Evolutionary conservation across 1,140 invertebrate genomes (phyloP), one percentile per base, ranked within the genome.

Genomic region (Venturia canescens): DNA sequence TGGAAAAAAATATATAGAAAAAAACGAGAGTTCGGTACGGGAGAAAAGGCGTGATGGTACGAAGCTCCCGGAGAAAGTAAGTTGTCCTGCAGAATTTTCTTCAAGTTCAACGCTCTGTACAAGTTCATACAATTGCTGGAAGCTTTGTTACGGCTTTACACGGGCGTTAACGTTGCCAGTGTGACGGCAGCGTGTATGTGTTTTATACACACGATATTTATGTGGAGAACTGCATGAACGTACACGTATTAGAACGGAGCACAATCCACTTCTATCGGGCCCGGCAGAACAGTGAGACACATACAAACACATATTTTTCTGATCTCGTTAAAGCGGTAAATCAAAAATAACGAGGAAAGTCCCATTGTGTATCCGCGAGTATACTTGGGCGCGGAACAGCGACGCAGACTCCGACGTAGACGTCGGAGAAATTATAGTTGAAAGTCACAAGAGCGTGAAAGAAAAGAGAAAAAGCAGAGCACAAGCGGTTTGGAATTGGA

Each of bases 341-440:
- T 63, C 60, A 23, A 63, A 63, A 63, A 63, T 63, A 63, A 63
- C 60, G 60, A 63, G 60, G 23, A 63, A 63, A 63, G 21, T 63
- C 23, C 23, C 60, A 63, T 63, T 63, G 60, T 63, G 60, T 63
- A 15, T 26, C n/a, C 11, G 60, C 11, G 60, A 26, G 21, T 26
- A 63, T n/a, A 60, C 23, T 13, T 23, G 5, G 60, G 60, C 60
- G 11, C 3, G 27, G 23, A 26, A 63, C n/a, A n/a, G n/a, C n/a
- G 13, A 63, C 23, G 23, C 13, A 13, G 23, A 63, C 60, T 27
- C 23, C 3, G 57, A 63, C 7, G 60, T 26, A 63, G 60, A 63
- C 23, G 23, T 63, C 60, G 16, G 11, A n/a, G 21, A 63, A 63
- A 63, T 63, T 63, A 26, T 9, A 63, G 60, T 63, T 23, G 23